Conservation (phyloP, 2,113 vertebrate species). For the Atrichornis clamosus region DNA sequence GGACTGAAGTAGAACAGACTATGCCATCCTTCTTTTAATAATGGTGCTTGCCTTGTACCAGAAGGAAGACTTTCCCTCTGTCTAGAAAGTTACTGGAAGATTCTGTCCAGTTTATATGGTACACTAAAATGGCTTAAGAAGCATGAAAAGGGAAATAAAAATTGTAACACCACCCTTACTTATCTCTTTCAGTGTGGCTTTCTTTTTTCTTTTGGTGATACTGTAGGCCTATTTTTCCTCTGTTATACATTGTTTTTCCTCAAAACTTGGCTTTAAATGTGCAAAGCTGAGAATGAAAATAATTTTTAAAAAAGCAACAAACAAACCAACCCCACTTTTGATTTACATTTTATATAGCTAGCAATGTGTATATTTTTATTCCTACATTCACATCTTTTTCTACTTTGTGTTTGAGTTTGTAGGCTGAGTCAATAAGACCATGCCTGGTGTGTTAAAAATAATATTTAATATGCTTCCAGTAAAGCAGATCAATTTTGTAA, state of each 20-base stretch:
- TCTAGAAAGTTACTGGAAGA: not conserved
- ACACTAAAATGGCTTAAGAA: not conserved
- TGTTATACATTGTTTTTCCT: not conserved
- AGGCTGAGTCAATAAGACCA: not conserved
- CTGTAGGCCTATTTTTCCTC: not conserved
- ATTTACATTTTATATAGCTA: not conserved
- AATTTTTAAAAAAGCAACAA: not conserved
- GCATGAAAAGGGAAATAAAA: not conserved
- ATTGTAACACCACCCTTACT: not conserved
- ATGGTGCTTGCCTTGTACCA: not conserved
- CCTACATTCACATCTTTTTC: not conserved
- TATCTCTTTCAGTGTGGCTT: not conserved
- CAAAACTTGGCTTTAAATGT: not conserved
- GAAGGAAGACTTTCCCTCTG: not conserved
- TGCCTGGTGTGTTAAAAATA: not conserved
- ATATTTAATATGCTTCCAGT: not conserved
- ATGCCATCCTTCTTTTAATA: not conserved
- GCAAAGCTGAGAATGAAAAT: not conserved
- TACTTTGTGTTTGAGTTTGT: not conserved
- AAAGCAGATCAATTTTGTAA: not conserved
- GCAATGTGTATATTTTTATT: not conserved
- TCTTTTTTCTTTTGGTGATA: not conserved
- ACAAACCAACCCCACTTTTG: not conserved
- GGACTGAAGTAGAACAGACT: not conserved
- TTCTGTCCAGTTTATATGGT: not conserved